Conservation (phyloP, 2,888 invertebrate species). For the Diaphora mendica region DNA sequence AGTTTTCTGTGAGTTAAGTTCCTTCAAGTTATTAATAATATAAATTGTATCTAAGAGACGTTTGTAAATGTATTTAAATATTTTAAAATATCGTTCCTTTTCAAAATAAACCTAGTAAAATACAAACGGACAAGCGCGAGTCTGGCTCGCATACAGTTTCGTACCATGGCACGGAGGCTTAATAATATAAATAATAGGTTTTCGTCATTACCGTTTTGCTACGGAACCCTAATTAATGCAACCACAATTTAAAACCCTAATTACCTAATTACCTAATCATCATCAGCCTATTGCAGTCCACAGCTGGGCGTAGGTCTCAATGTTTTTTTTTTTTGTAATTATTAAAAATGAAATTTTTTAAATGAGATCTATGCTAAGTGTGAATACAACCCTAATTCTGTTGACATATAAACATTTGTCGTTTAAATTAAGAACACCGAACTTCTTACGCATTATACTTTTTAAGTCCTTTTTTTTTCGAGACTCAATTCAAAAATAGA, state of each 20-base stretch:
- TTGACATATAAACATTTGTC: background rate
- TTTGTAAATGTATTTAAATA: too few relatives aligned
- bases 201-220: background rate
- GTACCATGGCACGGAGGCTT: background rate
- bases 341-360: too few relatives aligned
- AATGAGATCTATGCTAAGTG: background rate
- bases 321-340: too few relatives aligned
- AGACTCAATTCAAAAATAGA: background rate
- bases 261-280: background rate
- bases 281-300: background rate
- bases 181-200: background rate
- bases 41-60: too few relatives aligned
- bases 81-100: too few relatives aligned
- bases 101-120: too few relatives aligned
- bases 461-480: background rate
- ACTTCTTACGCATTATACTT: background rate
- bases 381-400: background rate
- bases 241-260: background rate
- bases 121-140: too few relatives aligned
- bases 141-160: background rate
- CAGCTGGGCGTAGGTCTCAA: too few relatives aligned
- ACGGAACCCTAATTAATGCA: background rate
- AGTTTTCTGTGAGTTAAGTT: too few relatives aligned
- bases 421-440: conserved; percentile 9
- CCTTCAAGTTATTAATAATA: too few relatives aligned